Percentiles rank a stretch among this genome's conserved stretches.
phyloP scores from a whole-genome alignment of 2,797 vertebrate species.

The Enteromius radiatus region DNA sequence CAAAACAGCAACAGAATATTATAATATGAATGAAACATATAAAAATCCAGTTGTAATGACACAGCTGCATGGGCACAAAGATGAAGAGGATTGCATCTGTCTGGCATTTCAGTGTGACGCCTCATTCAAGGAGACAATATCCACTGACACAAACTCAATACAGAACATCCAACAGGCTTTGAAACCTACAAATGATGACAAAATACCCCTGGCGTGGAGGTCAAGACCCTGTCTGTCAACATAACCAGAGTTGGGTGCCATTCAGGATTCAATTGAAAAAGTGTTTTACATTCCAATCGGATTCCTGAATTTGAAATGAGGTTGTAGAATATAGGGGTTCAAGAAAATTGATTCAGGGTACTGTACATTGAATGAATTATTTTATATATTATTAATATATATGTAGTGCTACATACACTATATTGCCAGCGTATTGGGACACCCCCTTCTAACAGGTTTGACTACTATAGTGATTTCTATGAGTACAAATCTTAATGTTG shows the following conservation, averaged over 20 bases:
- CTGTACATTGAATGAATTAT: background rate
- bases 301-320: background rate
- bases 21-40: constrained; percentile 58
- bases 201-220: background rate
- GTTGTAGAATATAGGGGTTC: background rate
- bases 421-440: background rate
- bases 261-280: constrained; percentile 4
- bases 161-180: constrained; percentile 52
- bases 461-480: background rate
- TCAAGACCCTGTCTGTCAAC: background rate
- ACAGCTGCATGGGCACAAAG: constrained; percentile 45
- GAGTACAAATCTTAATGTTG: background rate
- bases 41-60: constrained; percentile 52
- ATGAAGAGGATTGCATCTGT: constrained; percentile 61
- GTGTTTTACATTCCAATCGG: background rate
- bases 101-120: constrained; percentile 63
- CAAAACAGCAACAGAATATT: background rate
- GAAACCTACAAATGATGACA: constrained; percentile 29
- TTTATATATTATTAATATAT: background rate
- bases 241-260: background rate
- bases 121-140: constrained; percentile 59
- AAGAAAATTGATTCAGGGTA: background rate
- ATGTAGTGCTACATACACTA: background rate
- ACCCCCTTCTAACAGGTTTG: background rate
- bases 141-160: constrained; percentile 64